These are phyloP conservation scores for Indri indri DNA, from an alignment of 2,113 vertebrate species.

Conservation along the genomic window DNA sequence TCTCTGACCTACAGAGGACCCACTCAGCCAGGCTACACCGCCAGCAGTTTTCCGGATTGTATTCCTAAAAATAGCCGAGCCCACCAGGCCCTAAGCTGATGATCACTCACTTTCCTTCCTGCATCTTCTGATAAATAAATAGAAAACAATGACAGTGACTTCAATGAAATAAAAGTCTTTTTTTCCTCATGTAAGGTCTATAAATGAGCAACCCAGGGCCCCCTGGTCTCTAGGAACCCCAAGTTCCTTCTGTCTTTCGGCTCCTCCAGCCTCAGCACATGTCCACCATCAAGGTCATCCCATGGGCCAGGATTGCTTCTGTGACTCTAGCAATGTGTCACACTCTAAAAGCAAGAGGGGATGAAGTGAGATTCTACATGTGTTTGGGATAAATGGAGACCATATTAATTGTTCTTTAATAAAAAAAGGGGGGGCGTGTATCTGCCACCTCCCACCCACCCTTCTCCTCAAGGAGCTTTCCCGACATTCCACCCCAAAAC, in stretches of 20 bases:
- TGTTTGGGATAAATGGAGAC: not conserved
- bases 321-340: not conserved
- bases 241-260: not conserved
- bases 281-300: not conserved
- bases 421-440: not conserved
- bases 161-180: not conserved
- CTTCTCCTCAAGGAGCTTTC: not conserved
- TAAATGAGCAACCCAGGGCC: not conserved
- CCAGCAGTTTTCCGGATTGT: not conserved
- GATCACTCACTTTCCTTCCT: not conserved
- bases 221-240: not conserved
- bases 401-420: not conserved
- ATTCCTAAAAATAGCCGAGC: not conserved
- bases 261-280: not conserved
- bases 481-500: not conserved
- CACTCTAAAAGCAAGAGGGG: not conserved
- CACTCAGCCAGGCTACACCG: not conserved
- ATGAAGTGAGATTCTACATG: not conserved
- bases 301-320: not conserved
- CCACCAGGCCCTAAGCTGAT: not conserved
- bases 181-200: not conserved
- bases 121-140: not conserved
- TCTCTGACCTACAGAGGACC: not conserved
- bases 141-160: not conserved
- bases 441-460: not conserved